Conservation (phyloP, 2,113 vertebrate genomes). For the Myiagra hebetior region DNA sequence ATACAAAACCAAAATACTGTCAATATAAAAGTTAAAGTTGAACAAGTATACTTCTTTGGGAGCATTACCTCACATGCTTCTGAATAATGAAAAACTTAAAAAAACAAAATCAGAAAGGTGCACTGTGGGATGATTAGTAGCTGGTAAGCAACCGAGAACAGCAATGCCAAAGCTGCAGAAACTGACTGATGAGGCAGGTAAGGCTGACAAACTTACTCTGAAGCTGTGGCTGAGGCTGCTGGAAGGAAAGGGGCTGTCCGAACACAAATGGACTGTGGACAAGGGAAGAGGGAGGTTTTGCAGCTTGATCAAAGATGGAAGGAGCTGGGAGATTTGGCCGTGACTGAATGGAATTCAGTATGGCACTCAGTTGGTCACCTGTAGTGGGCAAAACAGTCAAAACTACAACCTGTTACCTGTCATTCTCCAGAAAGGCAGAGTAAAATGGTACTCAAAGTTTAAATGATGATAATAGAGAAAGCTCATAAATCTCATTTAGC, state of each 20-base stretch:
- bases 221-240: slow-evolving; percentile 98
- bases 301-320: slow-evolving; percentile 98
- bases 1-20: neutral
- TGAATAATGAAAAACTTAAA: slow-evolving; percentile 59
- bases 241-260: slow-evolving; percentile 98
- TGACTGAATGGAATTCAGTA: slow-evolving; percentile 99
- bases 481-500: neutral
- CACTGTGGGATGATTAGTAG: slow-evolving; percentile 53
- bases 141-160: slow-evolving; percentile 63
- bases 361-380: slow-evolving; percentile 99
- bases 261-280: slow-evolving; percentile 99
- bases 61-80: slow-evolving; percentile 43
- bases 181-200: slow-evolving; percentile 75
- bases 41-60: slow-evolving; percentile 35
- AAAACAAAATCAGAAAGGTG: slow-evolving; percentile 45
- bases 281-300: slow-evolving; percentile 97
- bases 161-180: slow-evolving; percentile 75
- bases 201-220: slow-evolving; percentile 99
- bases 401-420: slow-evolving; percentile 91
- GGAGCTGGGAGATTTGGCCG: slow-evolving; percentile 98
- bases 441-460: slow-evolving; percentile 62
- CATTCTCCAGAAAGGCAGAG: slow-evolving; percentile 66
- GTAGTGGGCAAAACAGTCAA: slow-evolving; percentile 97
- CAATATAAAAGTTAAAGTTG: neutral
- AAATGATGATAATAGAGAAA: slow-evolving; percentile 19